These are phyloP conservation scores for Cinclus cinclus DNA, from an alignment of 2,113 vertebrate genomes.

Conservation along the genomic window DNA sequence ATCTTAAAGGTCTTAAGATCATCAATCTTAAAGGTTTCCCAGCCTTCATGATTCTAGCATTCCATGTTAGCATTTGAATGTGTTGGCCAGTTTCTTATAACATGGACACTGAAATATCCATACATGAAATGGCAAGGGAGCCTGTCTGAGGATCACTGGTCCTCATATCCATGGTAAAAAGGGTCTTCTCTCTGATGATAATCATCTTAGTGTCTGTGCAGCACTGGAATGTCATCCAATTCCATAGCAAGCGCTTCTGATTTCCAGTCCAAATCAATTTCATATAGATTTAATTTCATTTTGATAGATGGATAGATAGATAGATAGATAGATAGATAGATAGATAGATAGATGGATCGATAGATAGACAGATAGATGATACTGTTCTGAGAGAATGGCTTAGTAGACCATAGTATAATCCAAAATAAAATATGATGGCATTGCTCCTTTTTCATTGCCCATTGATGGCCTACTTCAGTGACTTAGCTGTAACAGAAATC, in stretches of 20 bases:
- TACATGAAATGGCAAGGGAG: not conserved
- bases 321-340: not conserved
- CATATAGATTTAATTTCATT: not conserved
- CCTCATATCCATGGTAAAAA: not conserved
- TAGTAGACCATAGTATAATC: not conserved
- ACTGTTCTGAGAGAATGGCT: not conserved
- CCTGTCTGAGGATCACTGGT: not conserved
- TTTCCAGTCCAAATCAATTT: not conserved
- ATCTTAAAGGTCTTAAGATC: not conserved
- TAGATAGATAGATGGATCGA: not conserved
- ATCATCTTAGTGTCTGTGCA: not conserved
- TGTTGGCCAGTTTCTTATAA: not conserved
- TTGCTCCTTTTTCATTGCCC: not conserved
- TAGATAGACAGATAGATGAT: not conserved
- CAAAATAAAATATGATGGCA: not conserved
- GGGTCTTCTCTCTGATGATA: not conserved
- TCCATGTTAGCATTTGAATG: not conserved
- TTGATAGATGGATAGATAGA: too few relatives aligned
- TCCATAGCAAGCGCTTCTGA: fast-evolving
- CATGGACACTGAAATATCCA: not conserved
- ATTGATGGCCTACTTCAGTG: not conserved
- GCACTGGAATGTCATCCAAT: not conserved
- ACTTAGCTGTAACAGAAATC: not conserved
- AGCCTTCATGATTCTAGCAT: not conserved
- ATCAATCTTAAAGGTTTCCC: not conserved